Evolutionary conservation across 2,113 vertebrate genomes (phyloP), one percentile per base, ranked within the genome.

Genomic region (Eptatretus burgeri): DNA sequence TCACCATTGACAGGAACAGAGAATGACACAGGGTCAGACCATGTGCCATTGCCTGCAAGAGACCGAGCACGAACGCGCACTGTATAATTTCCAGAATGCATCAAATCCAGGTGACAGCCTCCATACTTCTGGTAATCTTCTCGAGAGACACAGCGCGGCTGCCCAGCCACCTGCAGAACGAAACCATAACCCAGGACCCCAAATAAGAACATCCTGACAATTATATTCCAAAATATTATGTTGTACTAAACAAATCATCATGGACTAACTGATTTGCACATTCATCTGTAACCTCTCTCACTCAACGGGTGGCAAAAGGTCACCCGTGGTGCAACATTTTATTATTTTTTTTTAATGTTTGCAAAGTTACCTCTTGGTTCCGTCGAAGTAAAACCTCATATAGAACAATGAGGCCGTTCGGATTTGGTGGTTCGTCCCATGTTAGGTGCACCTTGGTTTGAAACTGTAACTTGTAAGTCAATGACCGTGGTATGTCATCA

Each of bases 391-490:
- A 80, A 60, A 98, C 81, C 70, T 98, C 91, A 0, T 98, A 98
- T 5, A 98, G 77, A 70, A 98, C 80, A 3, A 95, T 94, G 51
- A 96, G 75, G 13, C 85, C 91, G 0, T 98, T 98, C 1, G 91
- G 91, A 2, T 82, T 77, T 68, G 68, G 77, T 0, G 91, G 91
- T 8, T 84, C 76, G 60, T 79, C 77, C 91, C 91, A 98, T 68
- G 72, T 81, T 63, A 98, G 66, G 51, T 83, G 74, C 63, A 94
- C 80, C 0, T 76, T 69, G 3, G 82, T 77, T 66, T 84, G 80
- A 0, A 82, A 79, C 0, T 74, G 69, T 62, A 88, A 70, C 51
- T 93, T 85, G 1, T 82, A 77, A 14, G 73, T 81, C 67, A 93
- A 81, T 0, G 69, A 73, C 11, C 80, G 80, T 0, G 81, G 66